Conservation (phyloP, 2,113 vertebrate genomes). For the Alectura lathami region DNA sequence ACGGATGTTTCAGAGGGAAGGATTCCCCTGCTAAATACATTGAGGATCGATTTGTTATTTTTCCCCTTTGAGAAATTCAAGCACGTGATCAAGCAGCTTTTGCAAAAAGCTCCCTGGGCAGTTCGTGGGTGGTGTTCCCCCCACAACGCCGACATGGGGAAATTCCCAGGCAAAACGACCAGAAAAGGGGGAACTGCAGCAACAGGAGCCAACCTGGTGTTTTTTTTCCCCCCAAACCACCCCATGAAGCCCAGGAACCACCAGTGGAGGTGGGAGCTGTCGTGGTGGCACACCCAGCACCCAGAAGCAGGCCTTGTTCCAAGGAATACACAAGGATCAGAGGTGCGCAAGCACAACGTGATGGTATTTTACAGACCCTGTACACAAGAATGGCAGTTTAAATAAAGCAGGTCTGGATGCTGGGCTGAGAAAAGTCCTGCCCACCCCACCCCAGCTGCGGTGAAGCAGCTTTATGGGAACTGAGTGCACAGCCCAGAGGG, state of each 20-base stretch:
- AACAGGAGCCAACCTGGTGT: background rate
- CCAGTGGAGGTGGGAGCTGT: no score
- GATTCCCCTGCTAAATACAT: background rate
- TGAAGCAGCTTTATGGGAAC: background rate
- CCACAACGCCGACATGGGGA: background rate
- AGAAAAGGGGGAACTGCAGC: background rate
- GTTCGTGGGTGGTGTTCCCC: background rate
- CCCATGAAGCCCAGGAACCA: background rate
- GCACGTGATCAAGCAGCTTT: background rate
- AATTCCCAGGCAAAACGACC: background rate
- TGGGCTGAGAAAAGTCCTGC: background rate
- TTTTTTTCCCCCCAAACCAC: background rate
- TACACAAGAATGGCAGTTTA: fast-evolving
- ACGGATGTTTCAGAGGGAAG: background rate
- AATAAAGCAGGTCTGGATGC: background rate
- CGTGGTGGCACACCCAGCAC: background rate
- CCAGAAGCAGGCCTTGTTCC: background rate
- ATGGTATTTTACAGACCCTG: background rate
- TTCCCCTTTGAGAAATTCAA: background rate
- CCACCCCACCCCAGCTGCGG: background rate
- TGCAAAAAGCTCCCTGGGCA: background rate
- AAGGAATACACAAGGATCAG: no score
- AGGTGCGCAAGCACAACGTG: no score
- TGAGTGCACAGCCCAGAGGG: no score
- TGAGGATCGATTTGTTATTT: background rate